Base-by-base conservation (phyloP, 2,888 invertebrate genomes). In the Cataglyphis rosenhaueri region DNA sequence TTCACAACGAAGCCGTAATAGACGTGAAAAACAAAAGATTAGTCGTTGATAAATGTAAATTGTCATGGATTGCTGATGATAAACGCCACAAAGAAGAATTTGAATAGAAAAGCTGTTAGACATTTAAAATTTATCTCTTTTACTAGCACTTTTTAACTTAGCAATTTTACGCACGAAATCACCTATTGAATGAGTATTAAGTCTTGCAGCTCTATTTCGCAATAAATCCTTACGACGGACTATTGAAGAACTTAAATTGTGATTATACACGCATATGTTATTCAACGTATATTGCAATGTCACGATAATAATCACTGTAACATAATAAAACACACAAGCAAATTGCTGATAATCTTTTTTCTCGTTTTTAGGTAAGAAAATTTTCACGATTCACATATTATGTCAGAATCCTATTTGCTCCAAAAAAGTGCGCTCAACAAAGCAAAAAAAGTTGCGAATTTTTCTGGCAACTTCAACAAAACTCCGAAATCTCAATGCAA, bases 251-350 rank as follows among this genome's bases (percentile, higher is more conserved):
- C 1, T 74, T n/a, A 52, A 44, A 65, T 41, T 29, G 25, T 9
- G 25, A 25, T 10, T 0, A 35, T n/a, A 41, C 4, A 15, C 12
- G 57, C 41, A 65, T 10, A 25, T 57, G 21, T 32, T n/a, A 21
- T 57, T 38, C 41, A 21, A 76, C 29, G 29, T 48, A 18, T 15
- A 29, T 41, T 8, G 5, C n/a, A 9, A 55, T 55, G 1, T 55
- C 15, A 38, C 12, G 12, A 41, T 52, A n/a, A 65, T 38, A 15
- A n/a, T 38, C 15, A 48, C 25, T 65, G 0, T 25, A 52, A 25
- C 15, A 64, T 6, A 18, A 61, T 44, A 75, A 76, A 75, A 38
- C 38, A 76, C 55, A 57, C 52, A n/a, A 44, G 29, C 21, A 29
- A 75, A 62, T 3, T 75, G 6, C n/a, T 21, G 15, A n/a, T 3